Conservation (phyloP, 1,140 invertebrate genomes). For the Eriosoma lanigerum region DNA sequence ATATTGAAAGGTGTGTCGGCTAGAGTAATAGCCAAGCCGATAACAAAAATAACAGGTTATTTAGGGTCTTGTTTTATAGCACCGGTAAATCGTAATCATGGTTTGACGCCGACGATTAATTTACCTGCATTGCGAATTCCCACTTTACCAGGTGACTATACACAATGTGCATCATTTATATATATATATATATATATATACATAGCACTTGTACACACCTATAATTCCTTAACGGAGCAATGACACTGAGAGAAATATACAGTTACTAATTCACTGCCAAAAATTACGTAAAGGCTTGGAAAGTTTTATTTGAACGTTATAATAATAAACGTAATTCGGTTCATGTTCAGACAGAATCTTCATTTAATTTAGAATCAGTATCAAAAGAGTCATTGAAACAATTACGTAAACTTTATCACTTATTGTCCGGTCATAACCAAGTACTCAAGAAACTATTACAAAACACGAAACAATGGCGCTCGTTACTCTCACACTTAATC, state of each 20-base stretch:
- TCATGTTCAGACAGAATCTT: not conserved
- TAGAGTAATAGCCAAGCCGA: not conserved
- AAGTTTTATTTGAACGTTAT: not conserved
- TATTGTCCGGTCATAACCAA: not conserved
- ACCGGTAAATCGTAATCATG: too few species aligned
- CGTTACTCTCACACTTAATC: not conserved
- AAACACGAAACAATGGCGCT: not conserved
- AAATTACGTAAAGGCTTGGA: constrained; percentile 11
- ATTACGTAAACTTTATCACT: not conserved
- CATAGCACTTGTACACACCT: not conserved
- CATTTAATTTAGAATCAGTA: not conserved
- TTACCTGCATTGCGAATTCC: not conserved
- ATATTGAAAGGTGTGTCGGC: not conserved
- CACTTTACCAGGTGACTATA: not conserved
- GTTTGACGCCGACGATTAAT: not conserved
- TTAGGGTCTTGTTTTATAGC: not conserved
- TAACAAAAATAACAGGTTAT: not conserved
- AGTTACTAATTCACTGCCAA: not conserved
- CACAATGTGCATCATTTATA: not conserved
- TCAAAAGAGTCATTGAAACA: not conserved
- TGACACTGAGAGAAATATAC: not conserved
- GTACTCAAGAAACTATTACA: not conserved
- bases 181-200: constrained; percentile 24
- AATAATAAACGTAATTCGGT: not conserved
- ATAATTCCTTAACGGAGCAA: not conserved